A percentile compares a stretch with the other conserved stretches of the same genome.
Conservation (phyloP, 2,888 invertebrate species). For the Griposia aprilina region DNA sequence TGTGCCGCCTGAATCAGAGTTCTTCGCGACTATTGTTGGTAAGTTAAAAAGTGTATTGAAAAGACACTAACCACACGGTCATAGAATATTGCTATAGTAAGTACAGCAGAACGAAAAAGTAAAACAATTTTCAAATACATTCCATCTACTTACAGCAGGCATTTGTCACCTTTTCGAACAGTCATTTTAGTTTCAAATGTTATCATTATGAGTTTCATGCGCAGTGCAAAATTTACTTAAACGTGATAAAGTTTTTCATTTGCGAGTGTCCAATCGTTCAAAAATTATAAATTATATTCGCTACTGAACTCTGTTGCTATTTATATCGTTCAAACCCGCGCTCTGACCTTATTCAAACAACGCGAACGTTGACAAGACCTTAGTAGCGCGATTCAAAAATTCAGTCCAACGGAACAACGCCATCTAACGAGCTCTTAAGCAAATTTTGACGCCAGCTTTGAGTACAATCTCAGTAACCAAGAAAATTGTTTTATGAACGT, state of each 20-base stretch:
- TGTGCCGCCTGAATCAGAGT: constrained; percentile 87
- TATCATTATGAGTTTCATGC: background rate
- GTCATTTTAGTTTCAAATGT: background rate
- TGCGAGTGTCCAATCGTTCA: background rate
- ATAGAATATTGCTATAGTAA: background rate
- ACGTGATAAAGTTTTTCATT: background rate
- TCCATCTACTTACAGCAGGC: background rate
- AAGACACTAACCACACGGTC: background rate
- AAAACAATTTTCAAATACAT: background rate
- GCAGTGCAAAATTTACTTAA: background rate
- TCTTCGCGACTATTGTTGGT: constrained; percentile 88
- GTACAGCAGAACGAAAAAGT: no score
- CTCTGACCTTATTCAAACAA: background rate
- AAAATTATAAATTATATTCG: no score
- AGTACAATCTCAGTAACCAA: no score
- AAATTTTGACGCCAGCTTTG: background rate
- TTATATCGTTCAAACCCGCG: no score
- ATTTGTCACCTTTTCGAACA: background rate
- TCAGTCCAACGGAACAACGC: background rate
- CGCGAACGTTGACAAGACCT: background rate
- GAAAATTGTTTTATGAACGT: no score
- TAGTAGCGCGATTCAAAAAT: background rate
- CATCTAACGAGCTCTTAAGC: background rate
- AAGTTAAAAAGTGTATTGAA: constrained; percentile 62
- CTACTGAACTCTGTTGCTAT: background rate